Percentiles rank a stretch among this genome's conserved stretches.
phyloP scores from a whole-genome alignment of 2,888 invertebrate genomes.

The Escarpia spicata region DNA sequence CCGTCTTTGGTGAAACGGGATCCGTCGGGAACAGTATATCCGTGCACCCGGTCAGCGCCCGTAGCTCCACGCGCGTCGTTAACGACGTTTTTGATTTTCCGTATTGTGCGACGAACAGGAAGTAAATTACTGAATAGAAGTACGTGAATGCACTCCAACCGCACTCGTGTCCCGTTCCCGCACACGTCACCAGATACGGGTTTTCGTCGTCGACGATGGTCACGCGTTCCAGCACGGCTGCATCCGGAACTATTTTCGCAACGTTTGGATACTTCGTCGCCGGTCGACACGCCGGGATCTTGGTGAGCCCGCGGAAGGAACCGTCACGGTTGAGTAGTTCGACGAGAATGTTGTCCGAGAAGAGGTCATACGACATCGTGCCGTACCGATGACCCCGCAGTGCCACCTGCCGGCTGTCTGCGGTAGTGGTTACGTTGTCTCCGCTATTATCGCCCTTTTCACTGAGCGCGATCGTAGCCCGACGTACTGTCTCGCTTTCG shows the following conservation, averaged over 20 bases:
- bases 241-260: background rate
- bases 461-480: background rate
- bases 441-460: background rate
- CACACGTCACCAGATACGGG: background rate
- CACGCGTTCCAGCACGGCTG: background rate
- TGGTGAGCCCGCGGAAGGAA: background rate
- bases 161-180: background rate
- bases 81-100: background rate
- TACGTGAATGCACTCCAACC: background rate
- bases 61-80: background rate
- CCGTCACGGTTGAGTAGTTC: constrained; percentile 3
- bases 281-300: background rate
- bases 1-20: background rate
- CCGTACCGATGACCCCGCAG: background rate
- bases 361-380: background rate
- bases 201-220: background rate
- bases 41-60: background rate
- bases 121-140: background rate
- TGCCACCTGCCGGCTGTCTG: background rate
- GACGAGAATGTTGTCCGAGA: constrained; percentile 3
- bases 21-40: background rate
- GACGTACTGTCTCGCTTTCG: background rate
- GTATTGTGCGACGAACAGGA: background rate
- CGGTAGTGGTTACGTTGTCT: background rate
- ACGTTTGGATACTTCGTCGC: background rate